phyloP scores from a whole-genome alignment of 1,140 invertebrate species.

The Platyscapa corneri region DNA sequence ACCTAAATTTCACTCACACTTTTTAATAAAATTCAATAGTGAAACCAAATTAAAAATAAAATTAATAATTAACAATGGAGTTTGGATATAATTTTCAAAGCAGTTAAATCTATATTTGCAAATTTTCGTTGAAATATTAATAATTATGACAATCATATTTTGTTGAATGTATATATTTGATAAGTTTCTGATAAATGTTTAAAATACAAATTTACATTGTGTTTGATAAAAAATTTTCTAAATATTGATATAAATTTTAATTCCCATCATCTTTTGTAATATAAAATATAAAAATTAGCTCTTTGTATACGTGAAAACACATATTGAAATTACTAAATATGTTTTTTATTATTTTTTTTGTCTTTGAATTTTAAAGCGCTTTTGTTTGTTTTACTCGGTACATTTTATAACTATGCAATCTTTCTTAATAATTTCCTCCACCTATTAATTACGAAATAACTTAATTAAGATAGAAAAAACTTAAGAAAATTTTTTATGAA shows the following conservation, averaged over 20 bases:
- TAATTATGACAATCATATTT: no score
- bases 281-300: no score
- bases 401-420: not conserved
- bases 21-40: no score
- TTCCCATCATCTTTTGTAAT: not conserved
- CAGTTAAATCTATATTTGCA: no score
- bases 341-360: not conserved
- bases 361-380: not conserved
- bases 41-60: no score
- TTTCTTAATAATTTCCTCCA: constrained; percentile 2
- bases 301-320: no score
- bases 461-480: not conserved
- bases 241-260: not conserved
- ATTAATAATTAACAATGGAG: no score
- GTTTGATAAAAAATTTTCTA: not conserved
- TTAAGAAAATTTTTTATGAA: not conserved
- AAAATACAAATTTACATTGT: not conserved
- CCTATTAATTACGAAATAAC: not conserved
- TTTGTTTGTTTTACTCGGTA: not conserved
- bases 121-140: no score
- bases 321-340: not conserved
- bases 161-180: no score
- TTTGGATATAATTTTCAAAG: no score
- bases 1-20: no score
- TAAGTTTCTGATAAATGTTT: no score